phyloP scores from a whole-genome alignment of 2,113 vertebrate species.

The Rostratula benghalensis region DNA sequence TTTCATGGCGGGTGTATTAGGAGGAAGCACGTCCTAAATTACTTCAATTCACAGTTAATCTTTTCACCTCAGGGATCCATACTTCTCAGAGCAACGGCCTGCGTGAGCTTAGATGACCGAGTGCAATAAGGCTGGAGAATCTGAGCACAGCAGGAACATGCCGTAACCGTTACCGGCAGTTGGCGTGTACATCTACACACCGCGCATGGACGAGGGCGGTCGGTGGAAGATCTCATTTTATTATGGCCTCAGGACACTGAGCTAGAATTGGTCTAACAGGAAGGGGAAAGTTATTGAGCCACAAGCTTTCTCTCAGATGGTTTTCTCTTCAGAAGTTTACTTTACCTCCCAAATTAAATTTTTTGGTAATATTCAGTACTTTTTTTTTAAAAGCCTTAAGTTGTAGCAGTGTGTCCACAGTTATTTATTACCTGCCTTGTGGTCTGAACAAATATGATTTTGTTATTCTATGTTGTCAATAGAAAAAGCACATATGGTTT shows the following conservation, averaged over 20 bases:
- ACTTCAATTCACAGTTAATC: background rate
- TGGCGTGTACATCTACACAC: background rate
- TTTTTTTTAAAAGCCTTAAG: slow-evolving; percentile 16
- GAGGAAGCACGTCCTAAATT: background rate
- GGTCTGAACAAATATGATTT: slow-evolving; percentile 81
- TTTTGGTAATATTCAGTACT: slow-evolving; percentile 63
- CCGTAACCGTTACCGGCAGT: background rate
- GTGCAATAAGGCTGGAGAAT: background rate
- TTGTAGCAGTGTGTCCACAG: slow-evolving; percentile 58
- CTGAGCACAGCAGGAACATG: background rate
- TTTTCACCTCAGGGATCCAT: background rate
- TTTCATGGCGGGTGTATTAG: background rate
- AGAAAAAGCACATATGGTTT: slow-evolving; percentile 79
- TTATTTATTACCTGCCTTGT: slow-evolving; percentile 81
- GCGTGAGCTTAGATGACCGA: background rate
- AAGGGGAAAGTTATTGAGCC: slow-evolving; percentile 53
- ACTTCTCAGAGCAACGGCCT: background rate
- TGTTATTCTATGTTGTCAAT: slow-evolving; percentile 77
- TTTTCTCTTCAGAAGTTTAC: slow-evolving; percentile 75
- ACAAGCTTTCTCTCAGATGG: slow-evolving; percentile 56
- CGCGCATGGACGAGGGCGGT: background rate
- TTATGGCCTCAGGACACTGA: slow-evolving; percentile 44
- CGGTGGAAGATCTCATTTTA: background rate
- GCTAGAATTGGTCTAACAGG: slow-evolving; percentile 16
- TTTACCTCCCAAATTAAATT: slow-evolving; percentile 74